Base-by-base conservation (phyloP, 1,140 invertebrate species). In the Panagrolaimus sp. region DNA sequence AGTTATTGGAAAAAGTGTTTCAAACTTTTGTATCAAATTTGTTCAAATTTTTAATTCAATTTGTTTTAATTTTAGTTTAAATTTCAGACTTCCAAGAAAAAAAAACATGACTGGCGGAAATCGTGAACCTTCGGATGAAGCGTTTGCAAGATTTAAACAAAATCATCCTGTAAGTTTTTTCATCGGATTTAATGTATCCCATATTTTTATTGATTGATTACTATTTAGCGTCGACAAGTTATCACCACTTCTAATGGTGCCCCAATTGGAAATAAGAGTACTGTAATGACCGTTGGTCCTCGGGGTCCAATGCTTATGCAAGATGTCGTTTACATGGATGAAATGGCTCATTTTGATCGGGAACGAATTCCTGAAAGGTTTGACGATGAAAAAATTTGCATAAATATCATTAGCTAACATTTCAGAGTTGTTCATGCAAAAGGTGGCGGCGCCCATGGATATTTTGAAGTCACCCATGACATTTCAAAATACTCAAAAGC, bases 281-380 rank as follows among this genome's bases (percentile, higher is more conserved):
- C 89, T 64, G 88, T 88, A 43, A 74, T 94, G 58, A 94, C 93
- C 12, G 90, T 90, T 66, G 96, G 96, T n/a, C 89, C 90, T 12
- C 87, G 89, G 65, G 95, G 96, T 0, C 94, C 95, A 1, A 83
- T 91, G 9, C 86, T 98, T 0, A 85, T 95, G 1, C 90, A 94
- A 71, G 94, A 97, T 83, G 88, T 89, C 71, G 88, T 88, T 47
- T 91, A 90, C 73, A 83, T 93, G 67, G 93, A 97, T 81, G 91
- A 95, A 81, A 86, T 95, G 75, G 89, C 91, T 0, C 91, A 94
- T 83, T 93, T 96, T 76, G 88, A 90, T 73, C 84, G 91, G n/a
- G 94, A 98, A 84, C 87, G 96, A 67, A 97, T 98, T 77, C 94
- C 95, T 0, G 95, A 98, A 84, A 88, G n/a, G n/a, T n/a, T n/a